phyloP scores from a whole-genome alignment of 2,113 vertebrate genomes.

The Balaeniceps rex region DNA sequence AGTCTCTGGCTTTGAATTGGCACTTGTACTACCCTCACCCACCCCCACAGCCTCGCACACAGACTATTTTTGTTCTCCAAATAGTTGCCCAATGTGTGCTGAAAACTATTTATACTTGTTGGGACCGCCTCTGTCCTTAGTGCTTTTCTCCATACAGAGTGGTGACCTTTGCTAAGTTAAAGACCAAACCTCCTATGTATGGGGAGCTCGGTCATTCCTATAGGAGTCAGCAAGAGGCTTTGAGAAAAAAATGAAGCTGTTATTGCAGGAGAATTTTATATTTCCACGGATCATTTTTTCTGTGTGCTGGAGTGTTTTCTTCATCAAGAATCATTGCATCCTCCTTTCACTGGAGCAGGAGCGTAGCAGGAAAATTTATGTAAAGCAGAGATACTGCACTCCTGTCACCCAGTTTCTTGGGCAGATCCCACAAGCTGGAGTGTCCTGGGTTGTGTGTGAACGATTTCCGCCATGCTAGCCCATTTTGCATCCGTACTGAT shows the following conservation, averaged over 20 bases:
- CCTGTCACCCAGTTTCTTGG: neutral
- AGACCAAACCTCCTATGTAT: neutral
- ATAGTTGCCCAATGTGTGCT: conserved; percentile 71
- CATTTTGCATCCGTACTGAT: neutral
- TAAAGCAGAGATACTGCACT: neutral
- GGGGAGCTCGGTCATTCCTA: neutral
- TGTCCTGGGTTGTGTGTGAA: neutral
- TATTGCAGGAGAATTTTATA: neutral
- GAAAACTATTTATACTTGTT: conserved; percentile 71
- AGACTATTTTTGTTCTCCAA: conserved; percentile 73
- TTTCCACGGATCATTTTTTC: neutral
- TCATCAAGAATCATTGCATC: neutral
- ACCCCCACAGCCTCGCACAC: conserved; percentile 39
- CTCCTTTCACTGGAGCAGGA: neutral
- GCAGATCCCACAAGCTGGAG: neutral
- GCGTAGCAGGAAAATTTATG: neutral
- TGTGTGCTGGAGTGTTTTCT: neutral
- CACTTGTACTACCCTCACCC: conserved; percentile 42
- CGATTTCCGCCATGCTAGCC: neutral
- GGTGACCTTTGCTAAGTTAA: conserved; percentile 60
- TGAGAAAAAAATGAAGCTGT: neutral
- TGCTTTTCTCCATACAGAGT: conserved; percentile 43
- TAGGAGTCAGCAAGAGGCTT: neutral
- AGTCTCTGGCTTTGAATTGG: conserved; percentile 63
- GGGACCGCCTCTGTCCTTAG: conserved; percentile 62